phyloP scores from a whole-genome alignment of 2,113 vertebrate genomes.

The Psephotus haematonotus region DNA sequence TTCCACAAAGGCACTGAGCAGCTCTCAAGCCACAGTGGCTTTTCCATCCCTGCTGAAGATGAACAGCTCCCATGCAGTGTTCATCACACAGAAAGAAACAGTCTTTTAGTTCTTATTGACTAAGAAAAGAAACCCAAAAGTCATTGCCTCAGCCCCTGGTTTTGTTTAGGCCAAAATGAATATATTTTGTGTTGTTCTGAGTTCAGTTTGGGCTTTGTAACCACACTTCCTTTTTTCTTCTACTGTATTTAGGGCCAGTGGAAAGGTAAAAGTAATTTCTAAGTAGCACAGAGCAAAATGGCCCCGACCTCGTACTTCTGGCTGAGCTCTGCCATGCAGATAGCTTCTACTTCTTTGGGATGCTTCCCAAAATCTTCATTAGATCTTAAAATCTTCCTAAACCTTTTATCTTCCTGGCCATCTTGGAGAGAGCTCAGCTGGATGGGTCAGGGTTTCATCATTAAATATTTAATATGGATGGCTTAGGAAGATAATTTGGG shows the following conservation, averaged over 20 bases:
- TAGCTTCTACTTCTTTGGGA: neutral
- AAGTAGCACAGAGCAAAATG: neutral
- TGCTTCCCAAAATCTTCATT: neutral
- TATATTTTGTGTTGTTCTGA: neutral
- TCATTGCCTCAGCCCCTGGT: neutral
- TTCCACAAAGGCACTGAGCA: neutral
- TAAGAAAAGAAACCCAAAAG: neutral
- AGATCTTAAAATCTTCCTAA: neutral
- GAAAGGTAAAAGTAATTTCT: neutral
- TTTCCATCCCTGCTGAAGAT: neutral
- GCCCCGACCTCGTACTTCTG: neutral
- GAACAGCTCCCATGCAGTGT: rapidly evolving
- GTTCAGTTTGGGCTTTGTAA: neutral
- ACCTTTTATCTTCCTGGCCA: neutral
- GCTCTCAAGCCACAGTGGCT: rapidly evolving
- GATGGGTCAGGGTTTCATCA: neutral
- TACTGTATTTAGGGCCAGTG: neutral
- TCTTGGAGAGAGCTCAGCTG: neutral
- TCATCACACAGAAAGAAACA: neutral
- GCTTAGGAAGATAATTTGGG: neutral
- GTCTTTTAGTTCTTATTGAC: neutral
- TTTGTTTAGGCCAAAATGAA: neutral
- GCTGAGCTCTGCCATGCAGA: neutral
- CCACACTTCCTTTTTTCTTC: neutral
- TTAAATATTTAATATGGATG: neutral